Base-by-base conservation (phyloP, 2,113 vertebrate species). In the Paracanthobrama guichenoti region DNA sequence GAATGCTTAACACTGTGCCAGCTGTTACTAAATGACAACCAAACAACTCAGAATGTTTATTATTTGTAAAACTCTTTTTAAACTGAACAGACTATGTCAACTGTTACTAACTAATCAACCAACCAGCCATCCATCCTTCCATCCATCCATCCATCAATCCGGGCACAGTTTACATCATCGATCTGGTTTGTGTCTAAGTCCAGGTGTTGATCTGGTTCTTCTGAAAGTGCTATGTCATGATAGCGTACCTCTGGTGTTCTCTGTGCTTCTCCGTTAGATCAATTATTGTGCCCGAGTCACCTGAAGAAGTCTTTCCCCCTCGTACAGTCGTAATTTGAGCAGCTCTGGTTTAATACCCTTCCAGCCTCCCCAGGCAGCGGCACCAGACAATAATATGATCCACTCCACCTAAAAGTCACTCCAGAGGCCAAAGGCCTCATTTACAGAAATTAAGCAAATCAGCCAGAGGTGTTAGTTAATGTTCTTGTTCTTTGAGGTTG, bases 391-490 rank as follows among this genome's bases (percentile, higher is more conserved):
- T 86, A 87, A 86, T 62, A 84, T 22, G 53, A 86, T 88, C 82
- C 82, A 79, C 81, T 46, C 82, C 82, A 86, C 79, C 86, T 87
- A 81, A 80, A 87, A 89, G 87, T 85, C 69, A 84, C 90, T 87
- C 83, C 64, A 6, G 87, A 90, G 87, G 90, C 86, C 85, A 73
- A 87, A 85, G 86, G 87, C 73, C 62, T 85, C 87, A 86, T 88
- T 90, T 87, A 82, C 73, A 81, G 86, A 85, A 89, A 88, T 87
- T 83, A 86, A 88, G 83, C 80, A 88, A 86, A 90, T 89, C 87
- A 89, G 88, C 87, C 85, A 89, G 86, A 88, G 88, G 89, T 85
- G 83, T 62, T 59, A 74, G 69, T 88, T 90, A 90, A 90, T 86
- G 88, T 57, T 82, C 53, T 82, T 62, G 73, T 66, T 84, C 71